A percentile compares a stretch with the other conserved stretches of the same genome.
Evolutionary conservation across 2,113 vertebrate genomes (phyloP).

Genomic region (Rutilus rutilus): DNA sequence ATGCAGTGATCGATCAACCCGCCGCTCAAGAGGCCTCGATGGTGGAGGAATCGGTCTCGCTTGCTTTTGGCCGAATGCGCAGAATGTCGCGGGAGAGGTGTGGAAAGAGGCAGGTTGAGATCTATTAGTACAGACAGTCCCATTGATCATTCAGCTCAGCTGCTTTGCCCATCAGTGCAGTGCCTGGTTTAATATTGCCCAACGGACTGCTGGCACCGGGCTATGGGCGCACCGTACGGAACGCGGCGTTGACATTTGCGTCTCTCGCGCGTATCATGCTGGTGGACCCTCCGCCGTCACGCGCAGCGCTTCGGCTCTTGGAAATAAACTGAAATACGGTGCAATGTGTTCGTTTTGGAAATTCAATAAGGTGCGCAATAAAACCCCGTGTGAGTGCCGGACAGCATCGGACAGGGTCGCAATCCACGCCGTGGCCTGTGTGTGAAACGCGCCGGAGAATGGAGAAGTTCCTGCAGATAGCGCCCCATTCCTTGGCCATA

Average conservation of each 20-base stretch:
- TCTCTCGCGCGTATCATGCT: conserved; percentile 35
- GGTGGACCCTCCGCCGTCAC: conserved; percentile 37
- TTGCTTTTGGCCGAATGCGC: conserved; percentile 7
- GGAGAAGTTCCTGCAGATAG: conserved; percentile 84
- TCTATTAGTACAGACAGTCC: conserved; percentile 28
- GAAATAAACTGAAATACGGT: conserved; percentile 37
- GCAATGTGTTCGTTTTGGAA: conserved; percentile 51
- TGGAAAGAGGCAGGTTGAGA: conserved; percentile 36
- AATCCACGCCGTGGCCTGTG: conserved; percentile 35
- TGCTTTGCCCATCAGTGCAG: conserved; percentile 22
- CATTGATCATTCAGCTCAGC: conserved; percentile 20
- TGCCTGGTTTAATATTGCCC: conserved; percentile 14
- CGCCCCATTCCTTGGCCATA: conserved; percentile 91
- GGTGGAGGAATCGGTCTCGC: conserved; percentile 13
- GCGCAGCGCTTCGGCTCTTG: conserved; percentile 33
- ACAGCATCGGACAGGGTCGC: conserved; percentile 33
- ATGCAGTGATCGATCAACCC: conserved; percentile 28
- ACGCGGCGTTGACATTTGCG: conserved; percentile 21
- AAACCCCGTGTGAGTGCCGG: conserved; percentile 45
- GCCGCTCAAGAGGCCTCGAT: conserved; percentile 27
- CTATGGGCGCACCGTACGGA: conserved; percentile 31
- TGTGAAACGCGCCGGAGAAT: conserved; percentile 67
- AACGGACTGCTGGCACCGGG: conserved; percentile 17
- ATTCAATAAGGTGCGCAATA: conserved; percentile 55
- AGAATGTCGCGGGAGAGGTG: conserved; percentile 20